Percentiles rank a stretch among this genome's conserved stretches.
phyloP scores from a whole-genome alignment of 2,797 vertebrate genomes.

The Ataeniobius toweri region DNA sequence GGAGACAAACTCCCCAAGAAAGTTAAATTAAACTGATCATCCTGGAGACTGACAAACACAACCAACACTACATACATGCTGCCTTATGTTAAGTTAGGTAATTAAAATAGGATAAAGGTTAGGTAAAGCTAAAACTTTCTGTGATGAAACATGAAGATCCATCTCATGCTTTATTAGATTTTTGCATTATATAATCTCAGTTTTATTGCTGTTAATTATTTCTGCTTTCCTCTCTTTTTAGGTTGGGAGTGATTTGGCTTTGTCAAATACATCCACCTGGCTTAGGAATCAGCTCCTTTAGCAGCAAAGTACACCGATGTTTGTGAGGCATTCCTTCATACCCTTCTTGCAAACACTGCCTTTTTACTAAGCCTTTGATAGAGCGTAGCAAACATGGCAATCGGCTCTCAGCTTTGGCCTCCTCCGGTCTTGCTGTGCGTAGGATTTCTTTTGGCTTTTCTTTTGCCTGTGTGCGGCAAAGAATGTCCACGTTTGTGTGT shows the following conservation, averaged over 20 bases:
- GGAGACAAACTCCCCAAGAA: conserved; percentile 38
- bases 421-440: conserved; percentile 71
- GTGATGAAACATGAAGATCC: neutral
- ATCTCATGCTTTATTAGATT: neutral
- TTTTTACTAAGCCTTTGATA: conserved; percentile 54
- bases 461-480: conserved; percentile 72
- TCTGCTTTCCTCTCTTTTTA: conserved; percentile 69
- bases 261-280: conserved; percentile 30
- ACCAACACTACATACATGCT: neutral
- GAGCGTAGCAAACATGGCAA: conserved; percentile 79
- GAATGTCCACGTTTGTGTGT: conserved; percentile 97
- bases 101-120: neutral
- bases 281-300: conserved; percentile 25
- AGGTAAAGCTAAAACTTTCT: neutral
- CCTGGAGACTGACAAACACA: conserved; percentile 16
- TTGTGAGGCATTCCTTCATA: conserved; percentile 63
- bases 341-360: conserved; percentile 47
- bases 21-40: conserved; percentile 21
- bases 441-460: conserved; percentile 74
- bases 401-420: conserved; percentile 48
- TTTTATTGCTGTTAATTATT: conserved; percentile 21
- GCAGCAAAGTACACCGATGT: conserved; percentile 49
- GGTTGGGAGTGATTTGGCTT: conserved; percentile 50
- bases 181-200: neutral
- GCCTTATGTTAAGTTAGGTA: neutral